Base-by-base conservation (phyloP, 2,888 invertebrate species). In the Linyphia triangularis region DNA sequence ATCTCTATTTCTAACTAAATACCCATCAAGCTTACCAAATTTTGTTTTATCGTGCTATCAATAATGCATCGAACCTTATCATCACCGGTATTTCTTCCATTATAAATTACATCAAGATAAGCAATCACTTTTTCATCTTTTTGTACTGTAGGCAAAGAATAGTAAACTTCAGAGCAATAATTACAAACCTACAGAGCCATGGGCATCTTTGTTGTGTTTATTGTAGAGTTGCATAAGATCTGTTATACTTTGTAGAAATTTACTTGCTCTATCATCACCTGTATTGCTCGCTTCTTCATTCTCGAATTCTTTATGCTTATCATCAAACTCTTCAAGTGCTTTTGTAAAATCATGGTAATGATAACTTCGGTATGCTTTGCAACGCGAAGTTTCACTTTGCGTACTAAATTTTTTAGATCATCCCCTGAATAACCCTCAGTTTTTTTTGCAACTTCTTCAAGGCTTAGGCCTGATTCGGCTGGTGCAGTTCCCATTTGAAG, bases 331-430 rank as follows among this genome's bases (percentile, higher is more conserved):
- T n/a, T n/a, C n/a, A n/a, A n/a, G n/a, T n/a, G n/a, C n/a, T n/a
- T n/a, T n/a, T n/a, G n/a, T n/a, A n/a, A n/a, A n/a, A n/a, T n/a
- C n/a, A 67, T 43, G 24, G 43, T 33, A 13, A 67, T 26, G 10
- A 90, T 72, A 5, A 19, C 4, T 10, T 43, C 30, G 22, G 61
- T 73, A 10, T 73, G 40, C 6, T 89, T 16, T 10, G 89, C 90
- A 19, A 90, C 85, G 40, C 91, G 16, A n/a, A 90, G 43, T 6
- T 90, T 90, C 28, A 90, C 90, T 69, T 90, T 90, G 75, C 91
- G 91, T 13, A 61, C 6, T 10, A 90, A 10, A 77, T 90, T 90
- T 13, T 77, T 89, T 10, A 90, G 30, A 43, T 90, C 90, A 19
- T 90, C 90, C 6, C 90, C 90, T 2, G 85, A 59, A 24, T 67